Base-by-base conservation (phyloP, 2,113 vertebrate genomes). In the Hypomesus transpacificus region DNA sequence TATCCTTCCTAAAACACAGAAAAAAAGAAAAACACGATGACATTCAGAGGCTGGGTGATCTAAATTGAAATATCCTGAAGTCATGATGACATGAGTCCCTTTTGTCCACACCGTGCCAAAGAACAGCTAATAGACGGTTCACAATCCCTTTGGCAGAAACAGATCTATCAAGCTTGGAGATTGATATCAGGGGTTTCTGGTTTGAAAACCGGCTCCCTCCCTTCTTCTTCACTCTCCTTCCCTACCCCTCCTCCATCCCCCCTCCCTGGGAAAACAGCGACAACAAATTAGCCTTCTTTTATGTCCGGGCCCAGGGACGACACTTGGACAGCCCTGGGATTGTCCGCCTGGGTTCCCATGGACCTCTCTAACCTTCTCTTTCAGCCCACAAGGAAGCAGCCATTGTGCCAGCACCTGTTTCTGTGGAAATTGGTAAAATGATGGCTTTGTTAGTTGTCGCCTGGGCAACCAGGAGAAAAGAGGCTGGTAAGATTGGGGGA, bases 401-500 rank as follows among this genome's bases (percentile, higher is more conserved):
- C 90, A 92, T 93, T 93, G 91, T 93, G 91, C 92, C 90, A 92
- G 91, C 92, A 93, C 92, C 91, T 93, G 92, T 92, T 91, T 92
- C 91, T 92, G 90, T 92, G 92, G 90, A 93, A 92, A 92, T 92
- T 92, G 92, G 91, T 93, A 90, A 93, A 92, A 92, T 93, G 92
- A 93, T 92, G 92, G 91, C 92, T 93, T 93, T 93, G 92, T 93
- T 92, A 93, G 92, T 80, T 75, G 64, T 92, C 78, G 62, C 89
- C 85, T 81, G 73, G 90, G 80, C 84, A 84, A 93, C 92, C 85
- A 80, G 83, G 88, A 91, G 89, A 90, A 91, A 90, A 83, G 86
- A 88, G 77, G 71, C n/a, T 65, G 61, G 80, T 68, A 39, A 80
- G 64, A 61, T 14, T 26, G 64, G 31, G 51, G 82, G 87, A 77